Conservation (phyloP, 2,113 vertebrate genomes). For the Zeus faber region DNA sequence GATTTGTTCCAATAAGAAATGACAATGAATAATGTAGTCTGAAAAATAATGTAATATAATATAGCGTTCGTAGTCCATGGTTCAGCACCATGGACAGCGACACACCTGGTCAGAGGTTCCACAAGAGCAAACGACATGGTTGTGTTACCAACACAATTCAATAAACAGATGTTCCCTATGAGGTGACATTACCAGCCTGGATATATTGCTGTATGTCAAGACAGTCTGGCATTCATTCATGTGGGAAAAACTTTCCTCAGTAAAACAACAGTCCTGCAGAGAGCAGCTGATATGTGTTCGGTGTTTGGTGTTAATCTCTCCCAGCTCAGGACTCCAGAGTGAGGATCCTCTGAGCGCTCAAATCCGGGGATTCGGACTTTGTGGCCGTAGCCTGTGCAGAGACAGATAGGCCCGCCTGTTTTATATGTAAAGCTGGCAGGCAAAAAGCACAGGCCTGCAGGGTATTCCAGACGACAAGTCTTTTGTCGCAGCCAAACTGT, state of each 20-base stretch:
- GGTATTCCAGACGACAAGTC: conserved; percentile 51
- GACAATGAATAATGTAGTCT: too few relatives aligned
- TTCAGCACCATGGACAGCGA: conserved; percentile 12
- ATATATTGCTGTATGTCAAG: too few relatives aligned
- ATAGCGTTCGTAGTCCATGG: too few relatives aligned
- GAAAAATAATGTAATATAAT: too few relatives aligned
- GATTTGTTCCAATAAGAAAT: not conserved
- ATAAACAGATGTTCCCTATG: too few relatives aligned
- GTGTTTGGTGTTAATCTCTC: conserved; percentile 68
- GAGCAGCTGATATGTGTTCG: conserved; percentile 34
- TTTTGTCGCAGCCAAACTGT: conserved; percentile 62
- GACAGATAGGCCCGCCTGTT: conserved; percentile 69
- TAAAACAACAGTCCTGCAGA: conserved; percentile 18
- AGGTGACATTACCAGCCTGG: too few relatives aligned
- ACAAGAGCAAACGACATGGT: too few relatives aligned
- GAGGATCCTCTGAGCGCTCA: conserved; percentile 42
- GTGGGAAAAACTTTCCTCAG: conserved; percentile 29
- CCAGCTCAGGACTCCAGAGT: conserved; percentile 55
- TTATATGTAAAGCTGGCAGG: conserved; percentile 74
- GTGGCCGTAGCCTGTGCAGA: conserved; percentile 59
- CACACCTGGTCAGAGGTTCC: too few relatives aligned
- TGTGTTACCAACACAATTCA: too few relatives aligned
- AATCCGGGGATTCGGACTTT: conserved; percentile 51
- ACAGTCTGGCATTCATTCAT: too few relatives aligned
- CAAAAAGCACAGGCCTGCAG: conserved; percentile 58